A percentile compares a stretch with the other conserved stretches of the same genome.
phyloP scores from a whole-genome alignment of 2,113 vertebrate species.

The Phalacrocorax brasilianus region DNA sequence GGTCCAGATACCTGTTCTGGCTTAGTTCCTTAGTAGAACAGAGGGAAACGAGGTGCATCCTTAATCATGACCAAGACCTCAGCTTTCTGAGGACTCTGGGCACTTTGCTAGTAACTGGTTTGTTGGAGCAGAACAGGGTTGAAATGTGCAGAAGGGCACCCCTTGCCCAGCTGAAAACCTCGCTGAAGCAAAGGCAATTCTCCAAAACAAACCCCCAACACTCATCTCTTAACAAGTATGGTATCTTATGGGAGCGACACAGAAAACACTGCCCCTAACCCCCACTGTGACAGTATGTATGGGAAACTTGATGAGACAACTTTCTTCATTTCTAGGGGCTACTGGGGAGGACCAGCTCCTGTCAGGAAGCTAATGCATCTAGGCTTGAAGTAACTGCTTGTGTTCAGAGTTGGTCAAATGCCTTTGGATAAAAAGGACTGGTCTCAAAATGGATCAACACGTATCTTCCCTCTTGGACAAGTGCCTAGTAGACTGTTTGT shows the following conservation, averaged over 20 bases:
- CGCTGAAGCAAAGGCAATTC: background rate
- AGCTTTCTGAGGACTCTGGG: background rate
- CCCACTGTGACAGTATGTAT: accelerated
- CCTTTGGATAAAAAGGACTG: background rate
- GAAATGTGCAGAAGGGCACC: background rate
- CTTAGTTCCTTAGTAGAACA: background rate
- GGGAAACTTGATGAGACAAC: background rate
- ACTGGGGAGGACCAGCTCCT: conserved; percentile 93
- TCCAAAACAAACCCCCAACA: background rate
- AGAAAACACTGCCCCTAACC: accelerated
- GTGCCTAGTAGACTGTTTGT: background rate
- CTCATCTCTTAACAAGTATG: background rate
- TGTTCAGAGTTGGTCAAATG: background rate
- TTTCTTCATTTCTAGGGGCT: conserved; percentile 76
- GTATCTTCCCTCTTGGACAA: background rate
- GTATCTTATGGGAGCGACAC: accelerated
- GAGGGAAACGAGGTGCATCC: background rate
- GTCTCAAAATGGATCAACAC: background rate
- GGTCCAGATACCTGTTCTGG: background rate
- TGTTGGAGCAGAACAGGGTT: background rate
- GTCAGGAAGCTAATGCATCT: conserved; percentile 90
- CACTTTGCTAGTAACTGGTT: background rate
- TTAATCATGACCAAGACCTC: background rate
- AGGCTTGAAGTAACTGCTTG: conserved; percentile 80
- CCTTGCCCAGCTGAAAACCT: background rate